phyloP scores from a whole-genome alignment of 2,888 invertebrate species.

The Drosophila paramelanica region DNA sequence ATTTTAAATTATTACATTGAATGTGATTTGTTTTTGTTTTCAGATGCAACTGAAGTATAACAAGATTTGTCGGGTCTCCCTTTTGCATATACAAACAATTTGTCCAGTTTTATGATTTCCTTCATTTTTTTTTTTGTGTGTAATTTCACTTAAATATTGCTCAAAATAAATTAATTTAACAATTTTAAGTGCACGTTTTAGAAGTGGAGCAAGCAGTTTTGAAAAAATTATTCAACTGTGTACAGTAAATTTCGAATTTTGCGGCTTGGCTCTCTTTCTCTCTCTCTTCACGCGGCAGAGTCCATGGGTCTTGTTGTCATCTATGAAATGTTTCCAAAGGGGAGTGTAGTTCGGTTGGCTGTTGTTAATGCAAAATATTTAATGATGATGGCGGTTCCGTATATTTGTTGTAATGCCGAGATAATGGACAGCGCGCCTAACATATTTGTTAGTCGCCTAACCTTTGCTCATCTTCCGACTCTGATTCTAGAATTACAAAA shows the following conservation, averaged over 20 bases:
- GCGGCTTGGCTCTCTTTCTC: constrained; percentile 41
- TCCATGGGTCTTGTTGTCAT: constrained; percentile 46
- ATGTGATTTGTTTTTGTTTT: constrained; percentile 25
- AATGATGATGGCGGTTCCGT: constrained; percentile 26
- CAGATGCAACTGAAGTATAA: constrained; percentile 37
- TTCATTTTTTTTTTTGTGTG: constrained; percentile 30
- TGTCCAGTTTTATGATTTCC: constrained; percentile 28
- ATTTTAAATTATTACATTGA: constrained; percentile 45
- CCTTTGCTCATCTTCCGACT: constrained; percentile 85
- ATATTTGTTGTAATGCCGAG: constrained; percentile 15
- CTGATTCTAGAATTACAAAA: constrained; percentile 81
- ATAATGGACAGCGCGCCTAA: constrained; percentile 16
- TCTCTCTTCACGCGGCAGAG: constrained; percentile 33
- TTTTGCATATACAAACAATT: constrained; percentile 38
- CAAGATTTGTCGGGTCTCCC: constrained; percentile 22
- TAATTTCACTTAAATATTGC: constrained; percentile 50
- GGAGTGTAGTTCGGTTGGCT: constrained; percentile 66
- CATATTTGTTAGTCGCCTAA: constrained; percentile 76
- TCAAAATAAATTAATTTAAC: constrained; percentile 51
- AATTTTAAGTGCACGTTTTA: constrained; percentile 56
- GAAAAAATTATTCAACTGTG: constrained; percentile 43
- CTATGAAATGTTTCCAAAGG: constrained; percentile 55
- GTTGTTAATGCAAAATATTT: constrained; percentile 52
- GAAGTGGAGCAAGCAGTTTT: constrained; percentile 35
- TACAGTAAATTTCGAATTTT: constrained; percentile 58